phyloP scores from a whole-genome alignment of 2,797 vertebrate genomes.

The Percopsis omiscomaycus region DNA sequence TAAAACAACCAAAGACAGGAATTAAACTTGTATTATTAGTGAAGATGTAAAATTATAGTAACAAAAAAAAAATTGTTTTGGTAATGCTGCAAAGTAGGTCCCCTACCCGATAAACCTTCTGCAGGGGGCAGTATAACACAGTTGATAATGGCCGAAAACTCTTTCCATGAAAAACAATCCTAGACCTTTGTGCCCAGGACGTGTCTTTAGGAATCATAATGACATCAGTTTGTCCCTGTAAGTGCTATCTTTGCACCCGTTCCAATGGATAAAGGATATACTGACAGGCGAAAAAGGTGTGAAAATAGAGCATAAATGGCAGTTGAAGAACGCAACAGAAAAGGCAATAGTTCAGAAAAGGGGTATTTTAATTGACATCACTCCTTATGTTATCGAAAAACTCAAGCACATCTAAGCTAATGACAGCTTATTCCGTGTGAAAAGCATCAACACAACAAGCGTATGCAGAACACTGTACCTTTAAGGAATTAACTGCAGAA shows the following conservation, averaged over 20 bases:
- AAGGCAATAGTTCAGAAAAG: conserved; percentile 41
- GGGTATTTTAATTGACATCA: conserved; percentile 57
- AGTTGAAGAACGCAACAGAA: conserved; percentile 32
- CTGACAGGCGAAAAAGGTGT: background rate
- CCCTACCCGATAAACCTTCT: conserved; percentile 2
- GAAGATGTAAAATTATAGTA: too few relatives aligned
- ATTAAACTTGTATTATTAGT: too few relatives aligned
- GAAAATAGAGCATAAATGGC: background rate
- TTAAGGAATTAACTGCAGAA: conserved; percentile 65
- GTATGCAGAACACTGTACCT: conserved; percentile 76
- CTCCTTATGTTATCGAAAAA: conserved; percentile 66
- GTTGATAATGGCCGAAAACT: background rate
- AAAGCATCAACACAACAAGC: conserved; percentile 62
- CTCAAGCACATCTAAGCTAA: conserved; percentile 64
- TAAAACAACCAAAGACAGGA: too few relatives aligned
- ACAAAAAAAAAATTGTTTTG: too few relatives aligned
- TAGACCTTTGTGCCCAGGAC: too few relatives aligned
- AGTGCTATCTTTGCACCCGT: background rate
- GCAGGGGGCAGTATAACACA: conserved; percentile 38
- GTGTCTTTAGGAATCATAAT: too few relatives aligned
- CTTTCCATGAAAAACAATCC: background rate
- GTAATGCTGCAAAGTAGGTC: too few relatives aligned
- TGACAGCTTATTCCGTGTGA: conserved; percentile 67
- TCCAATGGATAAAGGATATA: background rate
- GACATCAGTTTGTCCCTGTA: background rate